phyloP scores from a whole-genome alignment of 2,113 vertebrate species.

The Sisor rabdophorus region DNA sequence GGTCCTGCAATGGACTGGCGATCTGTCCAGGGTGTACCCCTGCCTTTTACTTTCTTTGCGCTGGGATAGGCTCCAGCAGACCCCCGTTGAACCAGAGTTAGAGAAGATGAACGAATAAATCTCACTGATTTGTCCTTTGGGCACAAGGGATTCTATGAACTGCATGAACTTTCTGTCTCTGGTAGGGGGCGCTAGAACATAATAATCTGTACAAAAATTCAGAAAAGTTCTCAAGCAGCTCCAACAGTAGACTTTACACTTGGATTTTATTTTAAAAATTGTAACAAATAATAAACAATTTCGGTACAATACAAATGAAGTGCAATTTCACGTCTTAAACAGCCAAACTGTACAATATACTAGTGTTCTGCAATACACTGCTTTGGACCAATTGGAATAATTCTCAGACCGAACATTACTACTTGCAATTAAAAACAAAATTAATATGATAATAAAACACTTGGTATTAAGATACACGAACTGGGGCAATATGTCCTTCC shows the following conservation, averaged over 20 bases:
- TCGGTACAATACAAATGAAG: neutral
- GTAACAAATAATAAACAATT: neutral
- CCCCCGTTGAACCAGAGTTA: too few species aligned
- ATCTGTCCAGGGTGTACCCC: too few species aligned
- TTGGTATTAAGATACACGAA: neutral
- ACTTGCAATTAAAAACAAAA: neutral
- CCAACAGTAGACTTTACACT: neutral
- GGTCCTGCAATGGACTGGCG: too few species aligned
- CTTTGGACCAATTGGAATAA: neutral
- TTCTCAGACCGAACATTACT: neutral
- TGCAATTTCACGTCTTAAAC: slow-evolving; percentile 2
- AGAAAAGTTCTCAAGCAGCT: neutral
- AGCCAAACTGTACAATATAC: slow-evolving; percentile 17
- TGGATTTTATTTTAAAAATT: slow-evolving; percentile 13
- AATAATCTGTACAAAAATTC: neutral
- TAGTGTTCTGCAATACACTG: slow-evolving; percentile 18
- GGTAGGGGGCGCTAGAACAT: slow-evolving; percentile 7
- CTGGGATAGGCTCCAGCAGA: too few species aligned
- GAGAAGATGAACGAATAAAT: too few species aligned
- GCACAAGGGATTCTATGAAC: neutral
- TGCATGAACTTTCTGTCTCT: neutral
- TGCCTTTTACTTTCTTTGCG: too few species aligned
- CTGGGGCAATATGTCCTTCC: neutral
- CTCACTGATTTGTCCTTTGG: neutral
- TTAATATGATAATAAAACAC: neutral